Evolutionary conservation across 37 sponge, comb jelly and placozoan species (phyloP), one percentile per base, ranked within the genome.

Genomic region (Aplysina aerophoba): DNA sequence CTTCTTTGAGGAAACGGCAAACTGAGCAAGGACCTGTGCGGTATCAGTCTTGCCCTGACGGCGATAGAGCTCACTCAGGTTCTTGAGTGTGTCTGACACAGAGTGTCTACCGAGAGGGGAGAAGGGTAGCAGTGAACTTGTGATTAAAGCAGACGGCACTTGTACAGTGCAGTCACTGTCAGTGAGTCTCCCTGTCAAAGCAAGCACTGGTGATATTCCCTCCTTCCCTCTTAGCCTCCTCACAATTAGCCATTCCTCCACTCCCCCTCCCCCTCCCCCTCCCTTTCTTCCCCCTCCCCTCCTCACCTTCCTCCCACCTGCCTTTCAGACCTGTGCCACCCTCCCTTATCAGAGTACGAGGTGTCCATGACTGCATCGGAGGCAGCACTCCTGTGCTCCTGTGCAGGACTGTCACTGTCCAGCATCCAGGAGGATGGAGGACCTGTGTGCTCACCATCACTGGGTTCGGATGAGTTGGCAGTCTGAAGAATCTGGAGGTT

Each of bases 1-100:
- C 50, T 75, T 75, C 53, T 44, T 75, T 19, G 78, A 75, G 24
- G 78, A 53, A 2, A 44, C 20, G 1, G 78, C 78, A 36, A 75
- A 36, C 25, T 75, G 78, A 53, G 78, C 97, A 31, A 97, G 82
- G 38, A 92, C 85, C 15, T 90, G 73, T 21, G 97, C 97, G 21
- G 86, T 89, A 12, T 92, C 97, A 59, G 78, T 28, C 37, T 88
- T 88, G 4, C 97, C 97, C 61, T 97, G 97, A 17, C 89, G 74
- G n/a, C 95, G 87, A 81, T 90, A 94, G 60, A 92, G 63, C 6
- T 86, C 89, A 55, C 91, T 89, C 73, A 97, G 87, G 68, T 85
- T 90, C 73, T 84, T 85, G 60, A 97, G 84, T 34, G 95, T 94
- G 16, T 88, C 83, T 5, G 83, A 56, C 16, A 97, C 95, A 22